A percentile compares a stretch with the other conserved stretches of the same genome.
phyloP scores from a whole-genome alignment of 1,140 invertebrate genomes.

The Thaumatotibia leucotreta region DNA sequence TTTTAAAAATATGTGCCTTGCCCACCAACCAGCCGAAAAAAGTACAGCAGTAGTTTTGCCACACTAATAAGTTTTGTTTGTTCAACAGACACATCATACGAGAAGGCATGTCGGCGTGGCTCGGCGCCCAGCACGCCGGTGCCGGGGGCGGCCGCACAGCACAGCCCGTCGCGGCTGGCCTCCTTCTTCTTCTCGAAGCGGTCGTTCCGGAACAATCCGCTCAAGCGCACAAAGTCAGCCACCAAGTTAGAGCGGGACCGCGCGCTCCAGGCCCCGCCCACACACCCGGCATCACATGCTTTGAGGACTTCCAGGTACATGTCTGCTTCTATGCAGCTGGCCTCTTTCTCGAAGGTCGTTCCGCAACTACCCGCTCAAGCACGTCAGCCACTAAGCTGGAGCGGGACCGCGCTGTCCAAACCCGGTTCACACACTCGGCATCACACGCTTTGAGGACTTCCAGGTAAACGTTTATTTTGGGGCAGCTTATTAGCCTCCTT shows the following conservation, averaged over 20 bases:
- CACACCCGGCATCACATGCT: constrained; percentile 70
- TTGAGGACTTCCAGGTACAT: constrained; percentile 82
- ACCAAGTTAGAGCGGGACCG: constrained; percentile 88
- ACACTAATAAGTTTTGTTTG: constrained; percentile 27
- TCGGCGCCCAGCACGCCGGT: constrained; percentile 90
- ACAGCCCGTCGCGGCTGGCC: constrained; percentile 78
- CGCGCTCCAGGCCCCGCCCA: constrained; percentile 69
- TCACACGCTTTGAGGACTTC: too few species aligned
- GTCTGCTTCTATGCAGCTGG: neutral
- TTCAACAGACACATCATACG: constrained; percentile 91
- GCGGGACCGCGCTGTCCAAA: too few species aligned
- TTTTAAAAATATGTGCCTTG: too few species aligned
- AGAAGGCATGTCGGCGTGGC: constrained; percentile 91
- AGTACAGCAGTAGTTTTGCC: too few species aligned
- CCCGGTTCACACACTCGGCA: too few species aligned
- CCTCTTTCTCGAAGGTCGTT: neutral
- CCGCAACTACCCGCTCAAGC: too few species aligned
- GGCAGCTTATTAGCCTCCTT: too few species aligned
- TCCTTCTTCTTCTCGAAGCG: constrained; percentile 93
- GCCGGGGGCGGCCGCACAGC: constrained; percentile 77
- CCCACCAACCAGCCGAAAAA: too few species aligned
- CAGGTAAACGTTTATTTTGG: too few species aligned
- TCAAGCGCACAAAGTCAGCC: constrained; percentile 94
- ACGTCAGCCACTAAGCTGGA: too few species aligned
- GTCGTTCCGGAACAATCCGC: constrained; percentile 89